Evolutionary conservation across 2,888 invertebrate species (phyloP), one percentile per base, ranked within the genome.

Genomic region (Sminthurides aquaticus): DNA sequence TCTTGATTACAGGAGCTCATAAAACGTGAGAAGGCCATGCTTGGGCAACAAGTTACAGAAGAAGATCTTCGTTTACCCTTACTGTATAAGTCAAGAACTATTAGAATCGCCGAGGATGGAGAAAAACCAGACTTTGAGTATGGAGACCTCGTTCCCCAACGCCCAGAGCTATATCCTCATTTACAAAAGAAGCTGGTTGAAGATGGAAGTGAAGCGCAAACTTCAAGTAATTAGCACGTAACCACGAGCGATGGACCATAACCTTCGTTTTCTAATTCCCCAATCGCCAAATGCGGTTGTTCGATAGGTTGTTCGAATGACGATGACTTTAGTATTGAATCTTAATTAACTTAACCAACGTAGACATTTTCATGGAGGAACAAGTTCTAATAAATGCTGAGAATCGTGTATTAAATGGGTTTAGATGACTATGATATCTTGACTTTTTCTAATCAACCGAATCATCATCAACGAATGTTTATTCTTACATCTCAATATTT

Each of bases 381-480:
- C n/a, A n/a, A n/a, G n/a, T n/a, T n/a, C n/a, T n/a, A n/a, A n/a
- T n/a, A n/a, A n/a, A n/a, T n/a, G n/a, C n/a, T n/a, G n/a, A n/a
- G n/a, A n/a, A n/a, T n/a, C n/a, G n/a, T n/a, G n/a, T n/a, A n/a
- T n/a, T n/a, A n/a, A n/a, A n/a, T n/a, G n/a, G n/a, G n/a, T n/a
- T n/a, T n/a, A n/a, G n/a, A n/a, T n/a, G n/a, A n/a, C 5, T 15
- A 15, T 34, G 43, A 11, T 11, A 34, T 34, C 15, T 11, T 34
- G 5, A 34, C 8, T 34, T 82, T 77, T 81, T 86, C 74, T 80
- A 81, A 78, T 80, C 63, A 64, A 61, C 61, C 61, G 55, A 54
- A 61, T 61, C 61, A 61, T 61, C 61, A 61, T 55, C 61, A 61
- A 29, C 61, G 54, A 54, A 54, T 25, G 55, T 61, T 60, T 61